A percentile compares a stretch with the other conserved stretches of the same genome.
Evolutionary conservation across 2,113 vertebrate species (phyloP).

Genomic region (Perognathus longimembris): DNA sequence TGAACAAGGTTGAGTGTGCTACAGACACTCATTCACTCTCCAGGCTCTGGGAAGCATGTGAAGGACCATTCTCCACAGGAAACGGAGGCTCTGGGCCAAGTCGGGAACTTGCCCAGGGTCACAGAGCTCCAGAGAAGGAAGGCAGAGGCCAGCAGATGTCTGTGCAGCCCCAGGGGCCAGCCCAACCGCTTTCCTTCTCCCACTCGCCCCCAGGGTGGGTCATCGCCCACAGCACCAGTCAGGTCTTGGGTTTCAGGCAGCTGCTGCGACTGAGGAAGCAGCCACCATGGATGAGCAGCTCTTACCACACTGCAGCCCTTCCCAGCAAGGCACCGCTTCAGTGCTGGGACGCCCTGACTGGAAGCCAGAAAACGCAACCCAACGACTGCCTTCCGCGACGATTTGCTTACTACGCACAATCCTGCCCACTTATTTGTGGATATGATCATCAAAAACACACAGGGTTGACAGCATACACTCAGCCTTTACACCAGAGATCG

Average conservation of each 20-base stretch:
- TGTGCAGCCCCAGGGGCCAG: neutral
- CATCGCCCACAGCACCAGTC: neutral
- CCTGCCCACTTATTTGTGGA: neutral
- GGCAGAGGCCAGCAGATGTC: neutral
- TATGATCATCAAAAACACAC: neutral
- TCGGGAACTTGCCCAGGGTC: neutral
- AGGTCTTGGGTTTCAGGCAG: neutral
- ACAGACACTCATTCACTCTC: neutral
- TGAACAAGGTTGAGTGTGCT: accelerated
- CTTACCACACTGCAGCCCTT: neutral
- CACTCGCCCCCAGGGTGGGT: neutral
- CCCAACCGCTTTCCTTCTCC: accelerated
- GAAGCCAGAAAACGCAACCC: neutral
- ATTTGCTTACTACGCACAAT: neutral
- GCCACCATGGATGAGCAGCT: neutral
- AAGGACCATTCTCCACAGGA: neutral
- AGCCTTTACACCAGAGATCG: neutral
- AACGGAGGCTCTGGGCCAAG: neutral
- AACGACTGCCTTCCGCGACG: neutral
- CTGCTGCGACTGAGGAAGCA: neutral
- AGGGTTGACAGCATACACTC: neutral
- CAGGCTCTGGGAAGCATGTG: neutral
- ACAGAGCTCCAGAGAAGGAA: neutral
- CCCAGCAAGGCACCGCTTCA: too few relatives aligned
- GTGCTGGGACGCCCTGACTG: neutral